Conservation (phyloP, 2,797 vertebrate genomes). For the Cuculus canorus region DNA sequence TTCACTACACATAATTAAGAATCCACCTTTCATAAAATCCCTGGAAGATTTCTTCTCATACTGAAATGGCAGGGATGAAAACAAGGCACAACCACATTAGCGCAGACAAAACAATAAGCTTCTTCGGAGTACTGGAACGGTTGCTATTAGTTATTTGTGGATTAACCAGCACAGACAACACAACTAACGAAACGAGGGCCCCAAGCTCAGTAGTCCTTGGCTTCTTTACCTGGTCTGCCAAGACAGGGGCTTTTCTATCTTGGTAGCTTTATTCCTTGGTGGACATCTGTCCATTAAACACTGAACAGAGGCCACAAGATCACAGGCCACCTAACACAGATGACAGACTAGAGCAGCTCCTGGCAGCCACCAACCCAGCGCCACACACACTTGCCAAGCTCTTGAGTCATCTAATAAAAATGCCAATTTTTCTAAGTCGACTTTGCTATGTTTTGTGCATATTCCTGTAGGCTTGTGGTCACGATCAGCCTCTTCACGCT, state of each 20-base stretch:
- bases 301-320: background rate
- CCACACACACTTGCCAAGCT: background rate
- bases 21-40: background rate
- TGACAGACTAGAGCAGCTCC: background rate
- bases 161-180: background rate
- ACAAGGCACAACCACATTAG: background rate
- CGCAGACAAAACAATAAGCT: background rate
- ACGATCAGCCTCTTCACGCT: background rate
- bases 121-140: background rate
- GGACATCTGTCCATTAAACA: background rate
- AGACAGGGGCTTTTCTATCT: rapidly evolving
- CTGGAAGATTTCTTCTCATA: background rate
- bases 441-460: background rate
- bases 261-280: background rate
- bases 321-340: background rate
- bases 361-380: background rate
- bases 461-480: conserved; percentile 46
- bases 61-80: background rate
- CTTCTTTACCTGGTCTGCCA: background rate
- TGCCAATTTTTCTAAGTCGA: background rate
- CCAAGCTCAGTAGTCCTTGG: background rate
- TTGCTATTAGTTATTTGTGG: background rate
- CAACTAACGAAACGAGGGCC: background rate
- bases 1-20: conserved; percentile 6
- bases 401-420: conserved; percentile 41